Percentiles rank a stretch among this genome's conserved stretches.
These are phyloP conservation scores for Crotalus horridus DNA, from an alignment of 2,113 vertebrate genomes.

Conservation along the genomic window DNA sequence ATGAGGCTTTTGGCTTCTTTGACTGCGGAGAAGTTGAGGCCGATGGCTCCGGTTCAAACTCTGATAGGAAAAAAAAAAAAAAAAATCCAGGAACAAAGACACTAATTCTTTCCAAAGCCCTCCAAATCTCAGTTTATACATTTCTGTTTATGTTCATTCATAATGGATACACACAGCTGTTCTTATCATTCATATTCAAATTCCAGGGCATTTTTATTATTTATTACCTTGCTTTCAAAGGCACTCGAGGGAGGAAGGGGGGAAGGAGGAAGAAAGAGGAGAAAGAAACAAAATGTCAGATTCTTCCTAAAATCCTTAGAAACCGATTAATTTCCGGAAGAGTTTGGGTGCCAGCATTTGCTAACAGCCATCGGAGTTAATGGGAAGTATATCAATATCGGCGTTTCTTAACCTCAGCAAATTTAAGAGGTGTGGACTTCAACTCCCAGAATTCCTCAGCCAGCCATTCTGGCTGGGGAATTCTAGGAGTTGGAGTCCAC, in stretches of 20 bases:
- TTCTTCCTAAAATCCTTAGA: background rate
- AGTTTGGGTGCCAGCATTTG: background rate
- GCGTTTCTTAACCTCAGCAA: background rate
- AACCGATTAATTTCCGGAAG: conserved; percentile 1
- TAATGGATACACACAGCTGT: conserved; percentile 72
- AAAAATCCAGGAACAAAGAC: conserved; percentile 70
- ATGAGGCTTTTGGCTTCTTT: conserved; percentile 65
- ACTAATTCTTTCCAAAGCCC: conserved; percentile 71
- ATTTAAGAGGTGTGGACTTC: background rate
- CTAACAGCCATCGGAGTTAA: background rate
- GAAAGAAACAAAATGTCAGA: conserved; percentile 11
- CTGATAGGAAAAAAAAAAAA: conserved; percentile 55
- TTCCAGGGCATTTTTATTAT: conserved; percentile 63
- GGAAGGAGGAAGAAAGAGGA: background rate
- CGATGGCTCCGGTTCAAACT: conserved; percentile 68
- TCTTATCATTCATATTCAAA: conserved; percentile 72
- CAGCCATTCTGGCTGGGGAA: background rate
- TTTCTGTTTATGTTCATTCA: conserved; percentile 72
- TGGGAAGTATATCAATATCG: too few species aligned
- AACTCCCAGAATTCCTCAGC: background rate
- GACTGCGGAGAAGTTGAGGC: conserved; percentile 61
- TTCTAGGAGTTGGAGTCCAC: background rate
- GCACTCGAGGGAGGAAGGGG: background rate
- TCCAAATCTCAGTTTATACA: conserved; percentile 70
- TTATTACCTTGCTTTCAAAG: conserved; percentile 50